Percentiles rank a stretch among this genome's conserved stretches.
phyloP scores from a whole-genome alignment of 2,888 invertebrate species.

The Oxystoma pomonae region DNA sequence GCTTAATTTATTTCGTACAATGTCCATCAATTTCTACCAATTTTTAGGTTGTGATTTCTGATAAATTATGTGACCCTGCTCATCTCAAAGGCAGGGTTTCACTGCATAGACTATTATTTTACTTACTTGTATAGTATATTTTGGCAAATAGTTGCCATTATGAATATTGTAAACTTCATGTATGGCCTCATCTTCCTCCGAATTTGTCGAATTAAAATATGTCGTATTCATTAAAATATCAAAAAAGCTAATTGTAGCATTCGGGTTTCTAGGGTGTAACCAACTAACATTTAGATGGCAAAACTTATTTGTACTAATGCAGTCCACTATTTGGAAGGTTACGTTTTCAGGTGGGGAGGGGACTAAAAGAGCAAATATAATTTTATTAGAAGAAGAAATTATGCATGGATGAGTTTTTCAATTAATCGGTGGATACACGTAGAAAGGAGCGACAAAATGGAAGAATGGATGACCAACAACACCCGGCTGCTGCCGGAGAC shows the following conservation, averaged over 20 bases:
- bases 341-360: constrained; percentile 40
- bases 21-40: too few relatives aligned
- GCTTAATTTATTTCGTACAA: too few relatives aligned
- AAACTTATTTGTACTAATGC: constrained; percentile 31
- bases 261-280: constrained; percentile 41
- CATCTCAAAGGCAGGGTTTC: too few relatives aligned
- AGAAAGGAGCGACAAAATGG: too few relatives aligned
- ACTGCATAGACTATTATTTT: background rate
- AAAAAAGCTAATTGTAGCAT: constrained; percentile 39
- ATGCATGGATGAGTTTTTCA: too few relatives aligned
- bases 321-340: constrained; percentile 38
- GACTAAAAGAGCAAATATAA: too few relatives aligned
- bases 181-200: constrained; percentile 30
- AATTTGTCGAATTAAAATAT: constrained; percentile 23
- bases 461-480: too few relatives aligned
- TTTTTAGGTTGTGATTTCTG: too few relatives aligned
- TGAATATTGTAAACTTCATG: constrained; percentile 35
- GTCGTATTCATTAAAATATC: constrained; percentile 37
- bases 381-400: too few relatives aligned
- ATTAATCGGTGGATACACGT: too few relatives aligned
- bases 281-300: constrained; percentile 42
- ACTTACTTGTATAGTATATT: constrained; percentile 36
- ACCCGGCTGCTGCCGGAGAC: too few relatives aligned
- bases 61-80: too few relatives aligned
- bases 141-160: constrained; percentile 32